phyloP scores from a whole-genome alignment of 2,797 vertebrate species.

The Sebastes minor region DNA sequence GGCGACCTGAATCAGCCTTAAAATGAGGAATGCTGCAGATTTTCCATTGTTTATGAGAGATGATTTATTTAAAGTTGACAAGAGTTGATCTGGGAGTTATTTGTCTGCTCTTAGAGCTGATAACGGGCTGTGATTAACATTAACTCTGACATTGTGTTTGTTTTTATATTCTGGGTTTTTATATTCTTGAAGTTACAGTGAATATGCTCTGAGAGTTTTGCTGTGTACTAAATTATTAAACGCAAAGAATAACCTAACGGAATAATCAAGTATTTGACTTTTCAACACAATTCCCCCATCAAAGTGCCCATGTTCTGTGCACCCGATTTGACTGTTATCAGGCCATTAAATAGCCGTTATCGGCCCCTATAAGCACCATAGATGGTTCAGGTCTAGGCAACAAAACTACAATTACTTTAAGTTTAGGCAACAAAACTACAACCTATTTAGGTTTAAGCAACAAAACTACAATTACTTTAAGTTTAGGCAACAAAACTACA shows the following conservation, averaged over 20 bases:
- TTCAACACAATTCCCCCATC: not conserved
- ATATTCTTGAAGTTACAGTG: not conserved
- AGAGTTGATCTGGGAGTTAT: not conserved
- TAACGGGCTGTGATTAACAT: not conserved
- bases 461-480: no score
- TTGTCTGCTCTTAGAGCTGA: not conserved
- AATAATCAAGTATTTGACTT: not conserved
- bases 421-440: no score
- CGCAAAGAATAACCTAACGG: not conserved
- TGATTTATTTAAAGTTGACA: not conserved
- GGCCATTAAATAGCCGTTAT: no score
- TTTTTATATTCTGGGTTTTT: not conserved
- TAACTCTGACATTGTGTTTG: not conserved
- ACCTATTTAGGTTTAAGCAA: no score
- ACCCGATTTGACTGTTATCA: no score
- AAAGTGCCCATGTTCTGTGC: accelerated
- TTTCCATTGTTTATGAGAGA: not conserved
- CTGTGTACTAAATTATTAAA: not conserved
- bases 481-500: no score
- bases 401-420: no score
- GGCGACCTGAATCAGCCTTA: not conserved
- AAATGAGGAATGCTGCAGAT: not conserved
- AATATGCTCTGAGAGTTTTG: not conserved
- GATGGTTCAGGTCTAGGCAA: no score
- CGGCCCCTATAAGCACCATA: no score